phyloP scores from a whole-genome alignment of 2,113 vertebrate genomes.

The Butorides virescens region DNA sequence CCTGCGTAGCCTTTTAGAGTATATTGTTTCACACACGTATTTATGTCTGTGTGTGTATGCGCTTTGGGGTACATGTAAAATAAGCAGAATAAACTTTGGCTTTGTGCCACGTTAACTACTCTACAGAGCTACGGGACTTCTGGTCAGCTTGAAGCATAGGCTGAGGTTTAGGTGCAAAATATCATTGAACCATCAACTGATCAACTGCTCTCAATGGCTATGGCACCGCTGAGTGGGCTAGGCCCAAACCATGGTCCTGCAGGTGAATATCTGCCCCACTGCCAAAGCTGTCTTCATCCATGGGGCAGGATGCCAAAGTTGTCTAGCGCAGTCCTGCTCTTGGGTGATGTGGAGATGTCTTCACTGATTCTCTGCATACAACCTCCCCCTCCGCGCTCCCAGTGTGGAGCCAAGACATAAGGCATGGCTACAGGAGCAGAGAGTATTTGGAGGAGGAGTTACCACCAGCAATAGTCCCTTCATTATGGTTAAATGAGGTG shows the following conservation, averaged over 20 bases:
- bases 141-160: background rate
- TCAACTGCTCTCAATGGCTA: background rate
- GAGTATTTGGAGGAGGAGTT: background rate
- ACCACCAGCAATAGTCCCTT: background rate
- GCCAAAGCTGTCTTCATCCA: background rate
- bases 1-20: background rate
- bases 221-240: background rate
- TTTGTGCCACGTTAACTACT: background rate
- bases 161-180: background rate
- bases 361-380: background rate
- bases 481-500: background rate
- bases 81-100: background rate
- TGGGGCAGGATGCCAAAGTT: background rate
- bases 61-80: background rate
- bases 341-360: background rate
- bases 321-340: background rate
- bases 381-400: background rate
- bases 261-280: background rate
- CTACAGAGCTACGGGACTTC: fast-evolving
- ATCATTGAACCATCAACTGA: background rate
- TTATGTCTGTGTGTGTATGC: background rate
- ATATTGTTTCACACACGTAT: background rate
- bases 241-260: background rate
- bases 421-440: background rate
- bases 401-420: background rate